Percentiles rank a stretch among this genome's conserved stretches.
phyloP scores from a whole-genome alignment of 2,113 vertebrate genomes.

The Numenius arquata region DNA sequence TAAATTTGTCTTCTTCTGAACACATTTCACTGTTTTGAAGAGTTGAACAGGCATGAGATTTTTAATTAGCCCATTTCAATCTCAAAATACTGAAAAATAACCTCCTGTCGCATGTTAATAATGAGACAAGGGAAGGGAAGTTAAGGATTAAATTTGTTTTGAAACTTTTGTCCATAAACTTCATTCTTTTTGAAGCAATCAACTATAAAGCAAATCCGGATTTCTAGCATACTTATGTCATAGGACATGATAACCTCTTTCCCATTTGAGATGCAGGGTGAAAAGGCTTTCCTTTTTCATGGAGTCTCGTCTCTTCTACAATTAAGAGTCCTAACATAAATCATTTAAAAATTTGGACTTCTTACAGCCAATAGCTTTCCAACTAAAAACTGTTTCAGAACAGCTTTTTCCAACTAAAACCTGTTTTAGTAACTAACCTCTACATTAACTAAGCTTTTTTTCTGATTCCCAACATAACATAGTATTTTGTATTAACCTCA shows the following conservation, averaged over 20 bases:
- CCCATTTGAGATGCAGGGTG: neutral
- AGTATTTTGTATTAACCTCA: neutral
- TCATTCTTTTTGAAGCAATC: neutral
- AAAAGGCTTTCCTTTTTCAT: neutral
- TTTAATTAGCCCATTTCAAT: neutral
- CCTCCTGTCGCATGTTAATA: neutral
- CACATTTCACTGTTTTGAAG: slow-evolving; percentile 57
- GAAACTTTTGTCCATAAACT: neutral
- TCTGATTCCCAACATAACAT: neutral
- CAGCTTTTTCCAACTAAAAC: neutral
- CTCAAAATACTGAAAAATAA: neutral
- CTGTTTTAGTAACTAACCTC: neutral
- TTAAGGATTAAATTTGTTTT: neutral
- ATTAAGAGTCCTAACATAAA: neutral
- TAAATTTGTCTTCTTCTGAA: slow-evolving; percentile 86
- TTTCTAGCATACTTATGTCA: neutral
- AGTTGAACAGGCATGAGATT: neutral
- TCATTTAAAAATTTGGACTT: neutral
- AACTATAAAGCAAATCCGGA: neutral
- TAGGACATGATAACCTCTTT: neutral
- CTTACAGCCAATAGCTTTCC: neutral
- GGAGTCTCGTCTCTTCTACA: neutral
- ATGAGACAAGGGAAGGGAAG: neutral
- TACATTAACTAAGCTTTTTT: neutral
- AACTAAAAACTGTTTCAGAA: neutral